Conservation (phyloP, 2,797 vertebrate species). For the Poliocrania exsul region DNA sequence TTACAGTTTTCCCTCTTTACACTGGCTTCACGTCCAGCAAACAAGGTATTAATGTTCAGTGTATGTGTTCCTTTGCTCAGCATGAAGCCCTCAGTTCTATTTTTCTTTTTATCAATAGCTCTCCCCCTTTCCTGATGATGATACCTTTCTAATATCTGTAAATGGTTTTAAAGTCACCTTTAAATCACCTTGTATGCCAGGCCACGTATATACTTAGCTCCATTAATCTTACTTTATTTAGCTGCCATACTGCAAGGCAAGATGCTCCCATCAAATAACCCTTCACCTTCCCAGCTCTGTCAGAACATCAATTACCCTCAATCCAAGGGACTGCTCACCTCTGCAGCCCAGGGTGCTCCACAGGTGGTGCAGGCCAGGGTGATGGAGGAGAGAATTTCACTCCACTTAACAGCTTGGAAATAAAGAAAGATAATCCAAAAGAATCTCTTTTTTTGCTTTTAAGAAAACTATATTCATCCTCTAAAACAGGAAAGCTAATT, state of each 20-base stretch:
- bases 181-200: not conserved
- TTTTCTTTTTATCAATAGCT: not conserved
- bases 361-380: accelerated
- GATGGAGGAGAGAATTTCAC: not conserved
- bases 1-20: not conserved
- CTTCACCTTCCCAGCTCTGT: not conserved
- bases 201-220: not conserved
- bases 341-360: not conserved
- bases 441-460: not conserved
- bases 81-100: not conserved
- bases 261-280: not conserved
- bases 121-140: not conserved
- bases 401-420: not conserved
- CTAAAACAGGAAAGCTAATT: conserved; percentile 21
- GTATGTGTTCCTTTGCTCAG: not conserved
- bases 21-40: not conserved
- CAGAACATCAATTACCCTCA: not conserved
- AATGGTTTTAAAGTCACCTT: not conserved
- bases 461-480: not conserved
- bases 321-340: not conserved
- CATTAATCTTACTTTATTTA: conserved; percentile 22
- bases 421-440: not conserved
- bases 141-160: not conserved
- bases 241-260: not conserved
- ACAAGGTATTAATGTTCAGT: not conserved